These are phyloP conservation scores for Drymodes brunneopygia DNA, from an alignment of 2,113 vertebrate species.

Conservation along the genomic window DNA sequence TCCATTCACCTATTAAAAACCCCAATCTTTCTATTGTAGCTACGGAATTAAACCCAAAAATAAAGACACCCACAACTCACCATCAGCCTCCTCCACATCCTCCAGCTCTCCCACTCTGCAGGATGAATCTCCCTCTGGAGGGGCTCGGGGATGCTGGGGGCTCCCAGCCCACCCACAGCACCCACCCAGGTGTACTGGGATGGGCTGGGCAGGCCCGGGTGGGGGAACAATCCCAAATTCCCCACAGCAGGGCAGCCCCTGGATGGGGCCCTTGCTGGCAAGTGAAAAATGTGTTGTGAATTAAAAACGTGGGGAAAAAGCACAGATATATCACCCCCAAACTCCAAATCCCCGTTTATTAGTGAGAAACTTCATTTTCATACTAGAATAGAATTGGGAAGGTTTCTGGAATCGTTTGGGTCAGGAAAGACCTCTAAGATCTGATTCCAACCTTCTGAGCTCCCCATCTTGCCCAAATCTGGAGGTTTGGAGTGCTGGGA, in stretches of 20 bases:
- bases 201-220: not conserved
- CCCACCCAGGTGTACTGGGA: not conserved
- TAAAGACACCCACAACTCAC: not conserved
- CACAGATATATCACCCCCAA: fast-evolving
- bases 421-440: not conserved
- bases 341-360: fast-evolving
- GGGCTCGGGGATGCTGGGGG: not conserved
- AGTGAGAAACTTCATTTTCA: fast-evolving
- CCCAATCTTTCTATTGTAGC: not conserved
- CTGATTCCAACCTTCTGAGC: not conserved
- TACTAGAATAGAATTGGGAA: too few species aligned
- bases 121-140: not conserved
- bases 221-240: not conserved
- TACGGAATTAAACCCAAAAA: not conserved
- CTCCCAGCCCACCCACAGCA: not conserved
- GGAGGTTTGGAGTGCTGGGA: not conserved
- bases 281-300: not conserved
- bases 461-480: not conserved
- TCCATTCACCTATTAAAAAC: not conserved
- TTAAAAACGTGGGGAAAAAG: not conserved
- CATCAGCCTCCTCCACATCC: not conserved
- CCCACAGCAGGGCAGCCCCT: not conserved
- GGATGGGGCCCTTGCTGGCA: too few species aligned
- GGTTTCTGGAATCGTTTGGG: not conserved
- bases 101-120: not conserved